Evolutionary conservation across 2,113 vertebrate genomes (phyloP).

Genomic region (Hippoglossus stenolepis): DNA sequence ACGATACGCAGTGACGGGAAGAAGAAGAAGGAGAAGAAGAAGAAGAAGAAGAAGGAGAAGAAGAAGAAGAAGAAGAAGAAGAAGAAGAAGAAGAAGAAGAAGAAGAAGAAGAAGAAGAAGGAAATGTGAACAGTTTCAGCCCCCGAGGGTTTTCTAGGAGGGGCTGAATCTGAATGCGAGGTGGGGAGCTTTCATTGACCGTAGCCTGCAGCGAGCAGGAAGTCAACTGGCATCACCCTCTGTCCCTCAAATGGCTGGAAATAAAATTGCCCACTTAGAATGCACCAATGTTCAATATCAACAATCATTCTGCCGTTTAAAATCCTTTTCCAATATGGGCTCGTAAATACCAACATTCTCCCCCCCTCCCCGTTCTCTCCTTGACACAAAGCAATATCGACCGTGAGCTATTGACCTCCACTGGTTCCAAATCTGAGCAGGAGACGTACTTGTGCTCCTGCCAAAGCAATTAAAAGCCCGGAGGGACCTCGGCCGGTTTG

Average conservation of each 20-base stretch:
- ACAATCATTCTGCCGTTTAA: constrained; percentile 59
- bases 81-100: no score
- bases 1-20: background rate
- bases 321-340: constrained; percentile 55
- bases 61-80: no score
- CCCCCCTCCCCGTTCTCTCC: background rate
- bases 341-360: constrained; percentile 46
- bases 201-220: constrained; percentile 49
- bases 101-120: background rate
- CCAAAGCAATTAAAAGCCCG: constrained; percentile 65
- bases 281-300: constrained; percentile 48
- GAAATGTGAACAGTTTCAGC: constrained; percentile 31
- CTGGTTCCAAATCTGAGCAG: constrained; percentile 53
- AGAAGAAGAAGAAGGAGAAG: no score
- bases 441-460: constrained; percentile 41
- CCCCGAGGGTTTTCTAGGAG: background rate
- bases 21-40: no score
- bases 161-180: constrained; percentile 34
- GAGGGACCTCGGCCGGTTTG: constrained; percentile 33
- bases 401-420: constrained; percentile 51
- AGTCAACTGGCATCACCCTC: constrained; percentile 36
- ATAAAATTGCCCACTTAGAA: constrained; percentile 55
- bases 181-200: background rate
- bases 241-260: constrained; percentile 31
- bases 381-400: constrained; percentile 71